Evolutionary conservation across 2,113 vertebrate species (phyloP), one percentile per base, ranked within the genome.

Genomic region (Myodes glareolus): DNA sequence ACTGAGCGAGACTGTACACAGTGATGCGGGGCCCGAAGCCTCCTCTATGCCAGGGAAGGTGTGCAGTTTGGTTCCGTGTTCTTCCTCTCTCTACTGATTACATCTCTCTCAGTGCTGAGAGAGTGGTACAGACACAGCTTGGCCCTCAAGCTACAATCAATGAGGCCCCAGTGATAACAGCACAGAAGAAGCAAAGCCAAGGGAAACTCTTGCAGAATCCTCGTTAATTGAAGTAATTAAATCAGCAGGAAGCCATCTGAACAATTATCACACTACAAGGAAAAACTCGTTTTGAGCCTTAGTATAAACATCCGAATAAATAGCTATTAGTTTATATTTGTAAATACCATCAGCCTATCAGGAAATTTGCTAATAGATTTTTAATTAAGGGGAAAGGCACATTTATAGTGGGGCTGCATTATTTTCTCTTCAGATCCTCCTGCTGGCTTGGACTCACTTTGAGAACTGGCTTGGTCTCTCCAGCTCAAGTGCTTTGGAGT

Each of bases 181-280:
- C 89, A 72, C n/a, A 80, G 93, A 94, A 94, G 91, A 96, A 84
- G 88, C 92, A 92, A 95, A 97, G 94, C 96, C 82, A 52, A 95
- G 82, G 82, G 94, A 95, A 97, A 89, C 63, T 98, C 92, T 97
- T 42, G 0, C 78, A 97, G 97, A 98, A 97, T 90, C 90, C 96
- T 97, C 27, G 39, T 95, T 98, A 98, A 97, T 93, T 97, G 97
- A 97, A 98, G 98, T 98, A 97, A 97, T 98, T 98, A 98, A 97
- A 96, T 95, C 97, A 97, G 97, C 97, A 97, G 97, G 98, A 97
- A 98, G 94, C 96, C 97, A 96, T 98, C 93, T 95, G 94, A 98
- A 96, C 97, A 97, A 97, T 97, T 93, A 98, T 96, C 97, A 95
- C 96, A 96, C 92, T 97, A 97, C 90, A 94, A 98, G 98, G 88